Evolutionary conservation across 2,797 vertebrate species (phyloP).

Genomic region (Malurus leucopterus): DNA sequence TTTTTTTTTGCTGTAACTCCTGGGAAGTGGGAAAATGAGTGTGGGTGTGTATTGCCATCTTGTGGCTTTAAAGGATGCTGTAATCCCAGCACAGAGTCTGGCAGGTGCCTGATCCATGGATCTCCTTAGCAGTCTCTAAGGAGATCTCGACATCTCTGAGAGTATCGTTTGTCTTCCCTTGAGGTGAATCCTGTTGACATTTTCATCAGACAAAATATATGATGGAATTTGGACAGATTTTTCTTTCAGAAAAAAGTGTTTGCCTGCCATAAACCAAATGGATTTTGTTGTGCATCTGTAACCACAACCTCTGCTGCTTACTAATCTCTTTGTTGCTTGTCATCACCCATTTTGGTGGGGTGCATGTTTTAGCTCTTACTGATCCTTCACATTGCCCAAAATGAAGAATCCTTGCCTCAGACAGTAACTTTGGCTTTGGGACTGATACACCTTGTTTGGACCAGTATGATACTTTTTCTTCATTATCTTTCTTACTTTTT

Average conservation of each 20-base stretch:
- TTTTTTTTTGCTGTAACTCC: neutral
- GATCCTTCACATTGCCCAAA: neutral
- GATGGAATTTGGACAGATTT: neutral
- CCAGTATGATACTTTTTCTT: neutral
- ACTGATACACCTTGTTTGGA: neutral
- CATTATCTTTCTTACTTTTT: neutral
- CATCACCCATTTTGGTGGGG: neutral
- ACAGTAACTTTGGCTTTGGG: neutral
- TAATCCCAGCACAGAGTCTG: neutral
- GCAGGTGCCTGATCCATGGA: neutral
- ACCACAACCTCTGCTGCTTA: neutral
- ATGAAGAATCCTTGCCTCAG: neutral
- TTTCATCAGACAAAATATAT: neutral
- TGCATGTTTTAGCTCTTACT: neutral
- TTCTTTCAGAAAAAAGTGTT: neutral
- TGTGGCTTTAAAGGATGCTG: constrained; percentile 9
- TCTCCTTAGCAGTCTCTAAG: neutral
- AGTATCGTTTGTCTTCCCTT: neutral
- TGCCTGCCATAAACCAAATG: neutral
- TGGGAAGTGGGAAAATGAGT: neutral
- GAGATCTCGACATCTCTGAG: neutral
- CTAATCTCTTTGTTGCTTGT: neutral
- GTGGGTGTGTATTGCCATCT: constrained; percentile 40
- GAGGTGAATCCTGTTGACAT: rapidly evolving
- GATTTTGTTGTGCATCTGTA: neutral